Evolutionary conservation across 2,888 invertebrate species (phyloP), one percentile per base, ranked within the genome.

Genomic region (Loripinus fragilis): DNA sequence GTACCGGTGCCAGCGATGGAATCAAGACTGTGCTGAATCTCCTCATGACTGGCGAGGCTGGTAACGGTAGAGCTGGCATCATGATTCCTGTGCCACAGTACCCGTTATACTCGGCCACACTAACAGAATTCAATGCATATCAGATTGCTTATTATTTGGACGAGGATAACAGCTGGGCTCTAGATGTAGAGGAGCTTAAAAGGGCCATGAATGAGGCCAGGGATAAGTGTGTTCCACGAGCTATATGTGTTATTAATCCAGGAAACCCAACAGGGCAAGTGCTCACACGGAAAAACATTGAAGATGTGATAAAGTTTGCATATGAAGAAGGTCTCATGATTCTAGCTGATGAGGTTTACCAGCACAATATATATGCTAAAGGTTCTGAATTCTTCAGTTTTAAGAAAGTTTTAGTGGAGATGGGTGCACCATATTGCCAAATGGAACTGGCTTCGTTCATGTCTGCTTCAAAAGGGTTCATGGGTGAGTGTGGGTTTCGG

Each of bases 61-160:
- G 91, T 12, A 81, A 73, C 0, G 84, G 87, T 88, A 94, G 94
- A 75, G 95, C 96, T 0, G 99, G 98, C 2, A 96, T 99, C 20
- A 96, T 99, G 97, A 96, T 99, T 87, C 99, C 99, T 0, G 99
- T 98, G 91, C 99, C 99, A 0, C 99, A 99, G 93, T 99, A 99
- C 94, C 99, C 99, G 0, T 95, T 99, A 30, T 99, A 99, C 94
- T 98, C 99, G 0, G 99, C 99, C 0, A 96, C 98, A 0, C 94
- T 99, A 55, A 96, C 98, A 1, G 99, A 99, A 94, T 98, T 97
- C 93, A 96, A 97, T 74, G 96, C 99, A 94, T 93, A 94, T 17
- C 94, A 90, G 1, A 89, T 91, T 74, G 85, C 81, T 10, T 91
- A 91, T 76, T 99, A 96, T 94, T 95, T 99, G 89, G 95, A 99